phyloP scores from a whole-genome alignment of 2,113 vertebrate genomes.

The Cacatua alba region DNA sequence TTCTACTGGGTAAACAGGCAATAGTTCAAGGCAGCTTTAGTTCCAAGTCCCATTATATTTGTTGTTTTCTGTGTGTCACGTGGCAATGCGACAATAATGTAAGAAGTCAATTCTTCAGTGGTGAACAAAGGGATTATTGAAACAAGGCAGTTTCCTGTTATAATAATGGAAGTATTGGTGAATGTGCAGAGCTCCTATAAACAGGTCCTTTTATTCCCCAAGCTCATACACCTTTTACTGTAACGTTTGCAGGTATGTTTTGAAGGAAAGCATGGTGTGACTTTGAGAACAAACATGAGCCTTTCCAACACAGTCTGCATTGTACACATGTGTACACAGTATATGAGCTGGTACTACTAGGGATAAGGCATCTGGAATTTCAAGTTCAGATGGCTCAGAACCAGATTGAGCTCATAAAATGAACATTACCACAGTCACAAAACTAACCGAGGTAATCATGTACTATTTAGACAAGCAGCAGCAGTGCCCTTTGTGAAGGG shows the following conservation, averaged over 20 bases:
- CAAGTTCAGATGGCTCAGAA: conserved; percentile 53
- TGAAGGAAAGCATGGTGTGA: neutral
- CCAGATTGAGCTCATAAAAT: conserved; percentile 58
- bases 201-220: neutral
- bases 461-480: conserved; percentile 58
- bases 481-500: conserved; percentile 61
- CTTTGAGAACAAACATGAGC: neutral
- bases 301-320: neutral
- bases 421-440: conserved; percentile 55
- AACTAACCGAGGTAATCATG: conserved; percentile 22
- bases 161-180: neutral
- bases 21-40: conserved; percentile 25
- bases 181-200: neutral
- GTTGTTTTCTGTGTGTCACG: neutral
- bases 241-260: neutral
- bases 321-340: conserved; percentile 37
- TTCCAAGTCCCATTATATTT: conserved; percentile 28
- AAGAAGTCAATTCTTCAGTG: neutral
- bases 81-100: neutral
- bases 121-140: neutral
- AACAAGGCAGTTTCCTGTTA: neutral
- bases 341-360: neutral
- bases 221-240: neutral
- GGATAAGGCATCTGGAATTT: conserved; percentile 31
- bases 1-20: conserved; percentile 51